Percentiles rank a stretch among this genome's conserved stretches.
Conservation (phyloP, 2,888 invertebrate species). For the Eilema depressum region DNA sequence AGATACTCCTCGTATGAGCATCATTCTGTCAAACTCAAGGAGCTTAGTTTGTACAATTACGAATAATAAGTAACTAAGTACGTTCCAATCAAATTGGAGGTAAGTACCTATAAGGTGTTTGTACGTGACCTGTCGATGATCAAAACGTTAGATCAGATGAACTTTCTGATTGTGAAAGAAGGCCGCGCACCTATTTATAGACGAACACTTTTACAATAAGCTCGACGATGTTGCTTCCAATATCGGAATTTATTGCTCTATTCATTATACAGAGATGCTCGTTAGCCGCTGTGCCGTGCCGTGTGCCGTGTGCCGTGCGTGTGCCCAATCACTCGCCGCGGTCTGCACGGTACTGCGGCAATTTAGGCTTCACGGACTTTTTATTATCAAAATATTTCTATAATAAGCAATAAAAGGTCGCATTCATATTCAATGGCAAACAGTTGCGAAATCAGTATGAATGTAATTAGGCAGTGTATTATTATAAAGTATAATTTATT, state of each 20-base stretch:
- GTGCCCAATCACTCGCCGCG: not conserved
- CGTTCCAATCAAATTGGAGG: not conserved
- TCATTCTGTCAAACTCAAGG: not conserved
- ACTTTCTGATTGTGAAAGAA: not conserved
- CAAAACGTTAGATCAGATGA: not conserved
- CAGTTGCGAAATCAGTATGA: slow-evolving; percentile 36
- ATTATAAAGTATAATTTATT: slow-evolving; percentile 24
- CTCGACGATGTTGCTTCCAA: not conserved
- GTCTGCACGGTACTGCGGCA: not conserved
- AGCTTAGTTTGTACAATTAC: not conserved
- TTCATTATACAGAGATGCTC: not conserved
- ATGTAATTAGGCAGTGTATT: slow-evolving; percentile 33
- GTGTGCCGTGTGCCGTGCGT: too few species aligned
- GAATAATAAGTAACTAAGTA: too few species aligned
- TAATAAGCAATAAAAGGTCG: slow-evolving; percentile 8
- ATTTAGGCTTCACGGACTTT: slow-evolving; percentile 3
- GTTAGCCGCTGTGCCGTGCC: too few species aligned
- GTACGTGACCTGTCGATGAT: not conserved
- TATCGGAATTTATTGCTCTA: not conserved
- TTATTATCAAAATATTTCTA: slow-evolving; percentile 9
- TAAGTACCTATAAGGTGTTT: not conserved
- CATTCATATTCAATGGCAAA: slow-evolving; percentile 42
- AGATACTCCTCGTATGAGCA: not conserved
- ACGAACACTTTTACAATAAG: not conserved
- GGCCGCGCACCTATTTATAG: not conserved